Evolutionary conservation across 1,140 invertebrate genomes (phyloP), one percentile per base, ranked within the genome.

Genomic region (Drosophila leontia): DNA sequence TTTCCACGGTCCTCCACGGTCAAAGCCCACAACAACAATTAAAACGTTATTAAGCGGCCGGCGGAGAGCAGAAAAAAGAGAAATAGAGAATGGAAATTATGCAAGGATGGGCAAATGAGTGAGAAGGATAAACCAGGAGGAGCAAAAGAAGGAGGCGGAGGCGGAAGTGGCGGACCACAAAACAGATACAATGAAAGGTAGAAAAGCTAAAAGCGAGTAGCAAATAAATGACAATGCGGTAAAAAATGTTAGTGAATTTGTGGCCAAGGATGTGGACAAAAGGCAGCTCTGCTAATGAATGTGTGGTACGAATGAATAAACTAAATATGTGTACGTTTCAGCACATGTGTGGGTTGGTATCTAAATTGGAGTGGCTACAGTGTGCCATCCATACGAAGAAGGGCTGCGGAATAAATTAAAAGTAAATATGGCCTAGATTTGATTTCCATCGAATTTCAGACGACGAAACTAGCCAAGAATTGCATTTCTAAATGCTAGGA

Each of bases 21-120:
- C 85, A 90, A 84, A 88, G 84, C 85, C 84, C 80, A 81, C 72
- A 88, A 88, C 84, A 81, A 88, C 85, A 88, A 88, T 88, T 88
- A 88, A 88, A 88, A 88, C 74, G 85, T 88, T 88, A 88, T 88
- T 90, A 90, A 90, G 84, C 84, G 78, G 44, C 72, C 77, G 72
- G 50, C 61, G 26, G 39, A 50, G 35, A 34, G 32, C 15, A 48
- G 37, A 23, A 44, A 45, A 19, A 37, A 39, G n/a, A n/a, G n/a
- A 56, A 26, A 26, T 19, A 64, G n/a, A 75, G 56, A 64, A 57
- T 57, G 41, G 29, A 83, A 88, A 80, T 82, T 82, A 82, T 87
- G 84, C 84, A 86, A 79, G 82, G 63, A 72, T 44, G 64, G 48
- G 57, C 53, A 56, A 56, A 56, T 56, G 53, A 56, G 19, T 56